Evolutionary conservation across 2,113 vertebrate species (phyloP).

Genomic region (Ictidomys tridecemlineatus): DNA sequence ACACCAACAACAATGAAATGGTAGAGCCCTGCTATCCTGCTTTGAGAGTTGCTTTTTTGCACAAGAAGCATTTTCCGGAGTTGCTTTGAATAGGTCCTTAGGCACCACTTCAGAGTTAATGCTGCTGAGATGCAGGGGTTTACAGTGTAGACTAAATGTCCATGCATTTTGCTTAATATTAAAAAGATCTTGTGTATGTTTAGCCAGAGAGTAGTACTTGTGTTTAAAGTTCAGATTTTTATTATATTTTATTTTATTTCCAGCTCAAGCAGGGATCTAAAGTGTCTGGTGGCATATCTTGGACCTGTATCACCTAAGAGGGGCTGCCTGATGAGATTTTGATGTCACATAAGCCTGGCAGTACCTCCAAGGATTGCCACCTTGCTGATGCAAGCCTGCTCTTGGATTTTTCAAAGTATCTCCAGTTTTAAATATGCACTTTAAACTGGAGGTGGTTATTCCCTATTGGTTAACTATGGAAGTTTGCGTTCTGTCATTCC

Average conservation of each 20-base stretch:
- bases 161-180: slow-evolving; percentile 49
- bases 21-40: slow-evolving; percentile 17
- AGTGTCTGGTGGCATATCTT: not conserved
- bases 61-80: slow-evolving; percentile 69
- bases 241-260: not conserved
- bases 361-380: not conserved
- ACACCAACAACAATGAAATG: slow-evolving; percentile 42
- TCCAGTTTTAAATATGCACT: not conserved
- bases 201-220: not conserved
- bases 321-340: not conserved
- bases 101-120: slow-evolving; percentile 69
- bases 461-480: not conserved
- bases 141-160: slow-evolving; percentile 42
- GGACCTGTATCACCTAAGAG: not conserved
- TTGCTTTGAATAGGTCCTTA: slow-evolving; percentile 71
- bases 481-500: not conserved
- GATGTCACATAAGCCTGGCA: not conserved
- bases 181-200: slow-evolving; percentile 38
- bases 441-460: not conserved
- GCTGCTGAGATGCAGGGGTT: slow-evolving; percentile 50
- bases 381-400: not conserved
- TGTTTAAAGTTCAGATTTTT: not conserved
- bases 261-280: not conserved
- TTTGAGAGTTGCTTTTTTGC: slow-evolving; percentile 60
- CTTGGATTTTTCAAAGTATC: not conserved